Evolutionary conservation across 2,797 vertebrate genomes (phyloP), one percentile per base, ranked within the genome.

Genomic region (Melopsittacus undulatus): DNA sequence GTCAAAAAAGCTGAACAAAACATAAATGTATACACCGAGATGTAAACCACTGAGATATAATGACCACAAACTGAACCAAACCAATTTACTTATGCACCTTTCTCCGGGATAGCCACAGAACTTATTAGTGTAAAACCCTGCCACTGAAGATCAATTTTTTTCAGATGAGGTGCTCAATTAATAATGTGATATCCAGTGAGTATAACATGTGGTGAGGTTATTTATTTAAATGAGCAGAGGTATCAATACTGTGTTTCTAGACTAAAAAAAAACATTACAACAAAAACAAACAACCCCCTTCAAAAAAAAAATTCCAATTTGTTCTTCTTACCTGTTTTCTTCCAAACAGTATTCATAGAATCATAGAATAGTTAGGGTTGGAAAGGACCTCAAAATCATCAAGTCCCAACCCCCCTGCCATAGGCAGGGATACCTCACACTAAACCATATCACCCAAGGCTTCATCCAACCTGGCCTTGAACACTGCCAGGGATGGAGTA

Each of bases 1-100:
- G 32, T 22, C 49, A 76, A 57, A 81, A 84, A 30, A 93, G 29
- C 18, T 69, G 49, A 87, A 75, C 56, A 85, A 51, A 81, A 38
- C 17, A 34, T 6, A 46, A n/a, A 32, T 42, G 17, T 18, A 11
- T 13, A 72, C 30, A 21, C 13, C 36, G 20, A 46, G 45, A 46
- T 23, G 45, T 70, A 86, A 87, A 42, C 45, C 27, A 83, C 13
- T 13, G 13, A 77, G n/a, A 38, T 32, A 38, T 30, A 86, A 59
- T 3, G 12, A 56, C 22, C 49, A 81, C 40, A 89, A 78, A 81
- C 14, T 40, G 56, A 76, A 70, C 3, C 27, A 57, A 80, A 67
- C 3, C 27, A 84, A 27, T 42, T 89, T 63, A n/a, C 20, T 61
- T 34, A 29, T 1, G 5, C 16, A 45, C 1, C 4, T 30, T 4